Conservation (phyloP, 2,113 vertebrate species). For the Vulpes vulpes region DNA sequence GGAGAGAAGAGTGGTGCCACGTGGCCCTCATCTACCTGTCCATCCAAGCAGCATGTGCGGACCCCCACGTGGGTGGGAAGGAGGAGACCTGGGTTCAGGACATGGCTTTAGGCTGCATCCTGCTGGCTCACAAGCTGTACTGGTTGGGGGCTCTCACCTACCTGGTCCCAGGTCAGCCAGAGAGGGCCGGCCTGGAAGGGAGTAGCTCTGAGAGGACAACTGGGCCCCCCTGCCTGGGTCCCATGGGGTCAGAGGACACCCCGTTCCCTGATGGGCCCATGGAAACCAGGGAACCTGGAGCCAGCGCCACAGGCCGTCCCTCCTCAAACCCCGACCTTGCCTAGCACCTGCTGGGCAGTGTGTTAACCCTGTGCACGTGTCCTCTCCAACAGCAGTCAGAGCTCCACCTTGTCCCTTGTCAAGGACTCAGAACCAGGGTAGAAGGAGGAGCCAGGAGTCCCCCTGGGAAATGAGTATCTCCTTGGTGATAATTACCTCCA, state of each 20-base stretch:
- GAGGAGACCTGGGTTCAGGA: neutral
- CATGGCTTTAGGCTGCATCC: neutral
- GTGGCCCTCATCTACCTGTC: neutral
- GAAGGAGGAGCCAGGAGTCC: neutral
- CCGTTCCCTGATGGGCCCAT: neutral
- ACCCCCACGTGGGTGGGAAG: neutral
- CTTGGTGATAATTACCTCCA: no score
- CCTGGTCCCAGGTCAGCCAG: neutral
- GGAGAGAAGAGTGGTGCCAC: neutral
- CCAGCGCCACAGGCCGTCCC: fast-evolving
- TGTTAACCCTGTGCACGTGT: fast-evolving
- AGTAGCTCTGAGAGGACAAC: neutral
- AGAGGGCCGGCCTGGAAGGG: neutral
- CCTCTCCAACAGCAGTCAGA: neutral
- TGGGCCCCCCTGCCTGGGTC: neutral
- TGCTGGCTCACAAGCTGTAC: neutral
- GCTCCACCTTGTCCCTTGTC: neutral
- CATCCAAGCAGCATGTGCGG: neutral
- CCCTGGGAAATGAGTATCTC: neutral
- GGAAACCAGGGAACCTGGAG: neutral
- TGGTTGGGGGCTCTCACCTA: no score
- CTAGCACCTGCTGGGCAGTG: neutral
- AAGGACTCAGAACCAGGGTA: neutral
- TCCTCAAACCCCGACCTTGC: neutral
- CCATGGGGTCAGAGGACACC: neutral